Percentiles rank a stretch among this genome's conserved stretches.
phyloP scores from a whole-genome alignment of 1,140 invertebrate genomes.

The Mycetomoellerius zeteki region DNA sequence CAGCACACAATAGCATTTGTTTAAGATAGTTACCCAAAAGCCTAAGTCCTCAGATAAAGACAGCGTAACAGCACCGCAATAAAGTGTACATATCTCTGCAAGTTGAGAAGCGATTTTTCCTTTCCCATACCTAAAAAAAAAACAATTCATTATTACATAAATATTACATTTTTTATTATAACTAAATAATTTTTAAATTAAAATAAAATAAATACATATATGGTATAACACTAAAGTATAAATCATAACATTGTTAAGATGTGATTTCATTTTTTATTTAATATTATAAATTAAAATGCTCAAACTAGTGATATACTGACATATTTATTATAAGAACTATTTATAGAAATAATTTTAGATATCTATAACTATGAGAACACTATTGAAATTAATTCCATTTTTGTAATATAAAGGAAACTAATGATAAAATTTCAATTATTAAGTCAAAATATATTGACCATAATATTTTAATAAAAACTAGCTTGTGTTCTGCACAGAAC shows the following conservation, averaged over 20 bases:
- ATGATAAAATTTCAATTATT: slow-evolving; percentile 46
- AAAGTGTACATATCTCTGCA: slow-evolving; percentile 33
- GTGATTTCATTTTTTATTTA: background rate
- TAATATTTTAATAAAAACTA: slow-evolving; percentile 22
- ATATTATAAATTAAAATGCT: background rate
- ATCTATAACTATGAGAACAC: background rate
- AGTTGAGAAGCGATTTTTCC: slow-evolving; percentile 11
- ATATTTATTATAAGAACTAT: slow-evolving; percentile 8
- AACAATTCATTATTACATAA: background rate
- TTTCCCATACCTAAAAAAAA: slow-evolving; percentile 47
- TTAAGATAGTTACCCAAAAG: slow-evolving; percentile 50
- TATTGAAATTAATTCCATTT: slow-evolving; percentile 36
- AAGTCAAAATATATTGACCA: slow-evolving; percentile 15
- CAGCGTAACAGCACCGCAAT: slow-evolving; percentile 17
- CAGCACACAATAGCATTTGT: slow-evolving; percentile 41
- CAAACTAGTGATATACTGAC: background rate
- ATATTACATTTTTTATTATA: background rate
- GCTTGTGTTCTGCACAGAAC: background rate
- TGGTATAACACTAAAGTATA: background rate
- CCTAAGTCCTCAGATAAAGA: slow-evolving; percentile 45
- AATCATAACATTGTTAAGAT: background rate
- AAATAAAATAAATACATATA: background rate
- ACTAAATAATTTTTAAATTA: slow-evolving; percentile 3
- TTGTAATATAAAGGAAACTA: background rate
- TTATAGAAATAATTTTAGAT: background rate